Percentiles rank a stretch among this genome's conserved stretches.
Evolutionary conservation across 2,113 vertebrate genomes (phyloP).

Genomic region (Elgaria multicarinata): DNA sequence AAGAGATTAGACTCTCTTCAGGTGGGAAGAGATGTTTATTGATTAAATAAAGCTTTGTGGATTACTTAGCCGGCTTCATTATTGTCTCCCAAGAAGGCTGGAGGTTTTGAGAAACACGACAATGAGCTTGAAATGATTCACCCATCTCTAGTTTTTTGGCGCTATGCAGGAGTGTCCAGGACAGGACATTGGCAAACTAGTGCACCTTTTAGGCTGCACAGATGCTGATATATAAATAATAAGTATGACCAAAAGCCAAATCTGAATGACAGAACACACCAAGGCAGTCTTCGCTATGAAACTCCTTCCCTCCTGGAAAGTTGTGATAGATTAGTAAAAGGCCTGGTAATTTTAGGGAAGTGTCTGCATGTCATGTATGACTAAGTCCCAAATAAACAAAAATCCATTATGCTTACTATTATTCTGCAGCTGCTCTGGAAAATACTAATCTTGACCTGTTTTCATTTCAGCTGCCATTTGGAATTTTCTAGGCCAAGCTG

Average conservation of each 20-base stretch:
- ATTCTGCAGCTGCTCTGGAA: neutral
- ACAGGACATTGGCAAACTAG: neutral
- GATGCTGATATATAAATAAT: neutral
- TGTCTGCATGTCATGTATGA: neutral
- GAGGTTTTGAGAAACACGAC: no score
- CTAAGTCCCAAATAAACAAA: neutral
- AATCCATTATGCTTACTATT: neutral
- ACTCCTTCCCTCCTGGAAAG: neutral
- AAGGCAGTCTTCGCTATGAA: neutral
- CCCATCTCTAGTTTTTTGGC: neutral
- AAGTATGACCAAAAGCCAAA: no score
- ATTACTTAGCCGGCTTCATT: no score
- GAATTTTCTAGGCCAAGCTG: conserved; percentile 5
- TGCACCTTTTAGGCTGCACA: neutral
- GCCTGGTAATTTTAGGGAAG: no score
- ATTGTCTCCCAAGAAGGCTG: no score
- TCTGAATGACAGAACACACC: neutral
- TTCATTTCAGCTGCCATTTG: neutral
- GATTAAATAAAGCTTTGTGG: no score
- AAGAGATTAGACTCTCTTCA: no score
- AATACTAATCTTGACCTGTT: neutral
- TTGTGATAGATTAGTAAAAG: neutral
- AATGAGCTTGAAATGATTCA: neutral
- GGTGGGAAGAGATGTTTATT: no score
- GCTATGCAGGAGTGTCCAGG: neutral